phyloP scores from a whole-genome alignment of 2,888 invertebrate species.

The Ptychoptera albimana region DNA sequence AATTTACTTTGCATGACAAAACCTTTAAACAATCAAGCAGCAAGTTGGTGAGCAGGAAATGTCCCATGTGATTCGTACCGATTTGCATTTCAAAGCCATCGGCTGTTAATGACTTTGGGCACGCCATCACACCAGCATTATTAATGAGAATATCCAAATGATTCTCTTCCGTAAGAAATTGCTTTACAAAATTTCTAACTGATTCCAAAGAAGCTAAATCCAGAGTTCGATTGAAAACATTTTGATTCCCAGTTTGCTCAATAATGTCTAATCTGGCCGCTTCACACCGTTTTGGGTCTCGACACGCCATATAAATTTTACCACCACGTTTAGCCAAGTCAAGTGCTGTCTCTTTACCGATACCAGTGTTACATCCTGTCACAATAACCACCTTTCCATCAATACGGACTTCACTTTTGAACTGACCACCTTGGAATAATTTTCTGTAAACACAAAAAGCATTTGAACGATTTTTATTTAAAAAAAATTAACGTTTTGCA shows the following conservation, averaged over 20 bases:
- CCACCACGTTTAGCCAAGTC: slow-evolving; percentile 59
- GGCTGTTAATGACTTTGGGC: slow-evolving; percentile 39
- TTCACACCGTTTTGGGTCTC: slow-evolving; percentile 63
- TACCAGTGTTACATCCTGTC: slow-evolving; percentile 70
- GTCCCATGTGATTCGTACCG: slow-evolving; percentile 49
- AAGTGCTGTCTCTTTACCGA: slow-evolving; percentile 57
- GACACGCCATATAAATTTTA: slow-evolving; percentile 74
- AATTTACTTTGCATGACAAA: no score
- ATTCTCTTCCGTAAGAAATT: slow-evolving; percentile 32
- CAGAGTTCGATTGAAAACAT: slow-evolving; percentile 41
- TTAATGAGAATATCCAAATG: slow-evolving; percentile 49
- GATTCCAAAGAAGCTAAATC: slow-evolving; percentile 37
- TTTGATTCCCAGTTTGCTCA: slow-evolving; percentile 54
- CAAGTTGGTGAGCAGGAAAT: slow-evolving; percentile 42
- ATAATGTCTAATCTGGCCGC: slow-evolving; percentile 53
- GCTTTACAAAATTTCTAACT: slow-evolving; percentile 40
- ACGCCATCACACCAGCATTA: slow-evolving; percentile 56
- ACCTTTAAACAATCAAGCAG: slow-evolving; percentile 37
- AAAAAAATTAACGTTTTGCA: no score
- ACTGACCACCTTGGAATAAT: slow-evolving; percentile 30
- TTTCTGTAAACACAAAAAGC: slow-evolving; percentile 27
- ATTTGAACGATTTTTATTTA: no score
- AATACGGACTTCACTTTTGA: slow-evolving; percentile 31
- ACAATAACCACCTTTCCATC: slow-evolving; percentile 53
- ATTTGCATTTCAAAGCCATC: slow-evolving; percentile 53